phyloP scores from a whole-genome alignment of 2,113 vertebrate species.

The Prolemur simus region DNA sequence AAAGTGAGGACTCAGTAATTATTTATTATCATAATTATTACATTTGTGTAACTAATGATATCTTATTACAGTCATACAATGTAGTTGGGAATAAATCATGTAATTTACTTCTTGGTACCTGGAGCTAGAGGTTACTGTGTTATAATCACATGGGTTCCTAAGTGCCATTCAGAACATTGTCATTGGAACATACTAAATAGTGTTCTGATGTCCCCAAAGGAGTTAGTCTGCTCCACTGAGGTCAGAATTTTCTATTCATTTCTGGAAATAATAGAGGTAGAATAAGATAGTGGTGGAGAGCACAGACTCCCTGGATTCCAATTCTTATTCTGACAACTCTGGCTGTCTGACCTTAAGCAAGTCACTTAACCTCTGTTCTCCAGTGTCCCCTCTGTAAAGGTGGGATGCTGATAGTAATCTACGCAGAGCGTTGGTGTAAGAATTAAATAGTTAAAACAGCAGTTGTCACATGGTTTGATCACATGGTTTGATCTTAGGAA shows the following conservation, averaged over 20 bases:
- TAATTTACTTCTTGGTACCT: not conserved
- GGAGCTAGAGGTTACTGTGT: not conserved
- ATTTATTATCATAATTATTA: conserved; percentile 25
- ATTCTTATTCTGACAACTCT: not conserved
- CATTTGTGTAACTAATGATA: not conserved
- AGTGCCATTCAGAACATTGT: not conserved
- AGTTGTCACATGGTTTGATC: not conserved
- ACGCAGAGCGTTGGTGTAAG: not conserved
- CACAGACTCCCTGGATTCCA: not conserved
- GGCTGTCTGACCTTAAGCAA: not conserved
- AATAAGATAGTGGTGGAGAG: not conserved
- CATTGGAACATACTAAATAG: not conserved
- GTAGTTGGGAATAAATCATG: not conserved
- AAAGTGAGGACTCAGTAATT: not conserved
- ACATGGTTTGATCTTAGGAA: not conserved
- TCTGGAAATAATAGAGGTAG: not conserved
- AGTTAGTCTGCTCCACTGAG: not conserved
- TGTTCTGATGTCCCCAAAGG: not conserved
- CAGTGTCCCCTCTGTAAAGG: not conserved
- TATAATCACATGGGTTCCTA: not conserved
- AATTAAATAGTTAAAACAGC: not conserved
- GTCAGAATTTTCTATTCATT: not conserved
- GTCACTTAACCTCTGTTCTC: not conserved
- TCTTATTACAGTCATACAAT: not conserved
- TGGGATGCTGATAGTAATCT: not conserved